phyloP scores from a whole-genome alignment of 1,140 invertebrate genomes.

The Hylaeus volcanicus region DNA sequence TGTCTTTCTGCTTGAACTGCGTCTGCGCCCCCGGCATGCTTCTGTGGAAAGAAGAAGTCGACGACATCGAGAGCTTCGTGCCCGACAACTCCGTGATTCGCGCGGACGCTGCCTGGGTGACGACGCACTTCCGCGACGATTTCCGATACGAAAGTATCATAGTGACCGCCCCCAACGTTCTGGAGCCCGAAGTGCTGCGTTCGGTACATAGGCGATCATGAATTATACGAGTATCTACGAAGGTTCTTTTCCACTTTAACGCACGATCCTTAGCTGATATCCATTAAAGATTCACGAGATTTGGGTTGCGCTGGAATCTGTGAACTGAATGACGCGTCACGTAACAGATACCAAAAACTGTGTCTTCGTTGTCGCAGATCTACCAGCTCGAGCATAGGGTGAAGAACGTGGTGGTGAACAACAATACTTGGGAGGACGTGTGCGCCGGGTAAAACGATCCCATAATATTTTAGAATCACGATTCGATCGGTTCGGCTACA shows the following conservation, averaged over 20 bases:
- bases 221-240: slow-evolving; percentile 59
- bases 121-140: slow-evolving; percentile 76
- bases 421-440: slow-evolving; percentile 77
- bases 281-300: neutral
- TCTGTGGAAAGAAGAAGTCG: slow-evolving; percentile 71
- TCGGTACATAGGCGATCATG: slow-evolving; percentile 71
- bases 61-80: slow-evolving; percentile 70
- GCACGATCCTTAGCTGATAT: slow-evolving; percentile 32
- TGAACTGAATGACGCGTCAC: neutral
- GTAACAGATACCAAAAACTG: neutral
- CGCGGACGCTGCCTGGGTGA: slow-evolving; percentile 74
- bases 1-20: slow-evolving; percentile 68
- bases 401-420: slow-evolving; percentile 69
- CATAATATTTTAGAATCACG: no score
- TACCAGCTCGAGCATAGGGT: slow-evolving; percentile 74
- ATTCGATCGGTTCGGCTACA: no score
- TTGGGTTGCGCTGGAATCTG: slow-evolving; percentile 19
- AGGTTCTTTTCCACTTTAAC: slow-evolving; percentile 60
- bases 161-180: slow-evolving; percentile 77
- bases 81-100: slow-evolving; percentile 71
- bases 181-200: slow-evolving; percentile 75
- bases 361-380: slow-evolving; percentile 68
- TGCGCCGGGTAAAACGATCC: slow-evolving; percentile 76
- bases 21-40: slow-evolving; percentile 68
- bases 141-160: slow-evolving; percentile 78